These are phyloP conservation scores for Hyppa rectilinea DNA, from an alignment of 2,888 invertebrate species.

Conservation along the genomic window DNA sequence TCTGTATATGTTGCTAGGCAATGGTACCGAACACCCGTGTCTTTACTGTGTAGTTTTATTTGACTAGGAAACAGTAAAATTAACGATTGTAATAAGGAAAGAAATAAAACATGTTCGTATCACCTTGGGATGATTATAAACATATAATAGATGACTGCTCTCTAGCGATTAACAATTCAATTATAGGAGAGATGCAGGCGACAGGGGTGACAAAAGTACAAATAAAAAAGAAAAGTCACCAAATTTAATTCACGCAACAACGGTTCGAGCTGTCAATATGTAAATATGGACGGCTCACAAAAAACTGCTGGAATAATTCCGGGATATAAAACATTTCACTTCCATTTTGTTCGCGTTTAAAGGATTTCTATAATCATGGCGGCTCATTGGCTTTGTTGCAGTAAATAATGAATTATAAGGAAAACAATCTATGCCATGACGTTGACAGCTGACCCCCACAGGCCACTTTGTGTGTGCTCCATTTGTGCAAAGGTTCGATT, in stretches of 20 bases:
- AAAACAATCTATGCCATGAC: background rate
- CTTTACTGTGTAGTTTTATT: background rate
- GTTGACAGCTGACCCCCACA: too few relatives aligned
- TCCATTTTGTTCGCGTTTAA: conserved; percentile 34
- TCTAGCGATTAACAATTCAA: conserved; percentile 16
- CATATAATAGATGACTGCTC: background rate
- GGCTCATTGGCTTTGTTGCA: background rate
- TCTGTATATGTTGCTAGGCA: background rate
- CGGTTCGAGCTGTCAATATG: conserved; percentile 59
- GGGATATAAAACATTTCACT: conserved; percentile 44
- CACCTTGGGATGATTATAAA: background rate
- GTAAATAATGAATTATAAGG: background rate
- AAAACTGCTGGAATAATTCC: conserved; percentile 47
- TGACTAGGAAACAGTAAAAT: background rate
- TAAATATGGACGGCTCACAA: conserved; percentile 53
- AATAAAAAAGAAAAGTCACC: conserved; percentile 43
- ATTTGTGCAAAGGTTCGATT: background rate
- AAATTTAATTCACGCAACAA: conserved; percentile 59
- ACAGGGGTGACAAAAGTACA: conserved; percentile 29
- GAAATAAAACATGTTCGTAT: background rate
- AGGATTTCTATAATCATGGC: conserved; percentile 31
- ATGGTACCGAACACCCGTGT: background rate
- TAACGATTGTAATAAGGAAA: background rate
- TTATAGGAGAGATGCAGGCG: conserved; percentile 15
- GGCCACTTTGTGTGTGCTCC: too few relatives aligned